These are phyloP conservation scores for Heliconius hermathena DNA, from an alignment of 1,140 invertebrate species.

Conservation along the genomic window DNA sequence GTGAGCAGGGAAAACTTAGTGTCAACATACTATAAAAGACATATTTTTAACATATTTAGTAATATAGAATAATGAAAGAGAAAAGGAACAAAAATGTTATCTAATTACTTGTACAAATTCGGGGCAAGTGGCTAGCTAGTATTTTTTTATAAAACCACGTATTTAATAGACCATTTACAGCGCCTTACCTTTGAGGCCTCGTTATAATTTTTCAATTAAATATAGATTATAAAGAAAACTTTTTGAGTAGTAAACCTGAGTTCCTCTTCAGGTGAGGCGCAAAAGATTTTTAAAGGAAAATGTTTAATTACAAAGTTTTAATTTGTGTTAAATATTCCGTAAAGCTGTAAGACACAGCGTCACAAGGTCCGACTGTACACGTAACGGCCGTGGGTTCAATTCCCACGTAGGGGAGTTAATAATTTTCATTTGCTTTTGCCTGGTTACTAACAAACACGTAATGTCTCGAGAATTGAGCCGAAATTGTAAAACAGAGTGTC, in stretches of 20 bases:
- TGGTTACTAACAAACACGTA: too few relatives aligned
- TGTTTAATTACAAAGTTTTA: constrained; percentile 22
- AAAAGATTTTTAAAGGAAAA: background rate
- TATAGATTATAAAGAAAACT: constrained; percentile 14
- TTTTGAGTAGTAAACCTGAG: background rate
- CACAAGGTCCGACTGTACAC: too few relatives aligned
- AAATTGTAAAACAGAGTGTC: too few relatives aligned
- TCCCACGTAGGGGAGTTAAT: too few relatives aligned
- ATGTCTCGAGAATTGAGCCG: too few relatives aligned
- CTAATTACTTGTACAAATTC: background rate
- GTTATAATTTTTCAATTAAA: constrained; percentile 7
- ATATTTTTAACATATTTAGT: too few relatives aligned
- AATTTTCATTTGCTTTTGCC: too few relatives aligned
- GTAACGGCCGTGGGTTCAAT: too few relatives aligned
- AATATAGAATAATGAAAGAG: too few relatives aligned
- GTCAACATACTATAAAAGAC: too few relatives aligned
- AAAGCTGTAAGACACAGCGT: too few relatives aligned
- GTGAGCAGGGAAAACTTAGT: too few relatives aligned
- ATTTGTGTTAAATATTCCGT: constrained; percentile 12
- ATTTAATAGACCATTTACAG: background rate
- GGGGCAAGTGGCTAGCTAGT: background rate
- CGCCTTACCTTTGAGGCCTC: background rate
- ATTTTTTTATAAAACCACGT: background rate
- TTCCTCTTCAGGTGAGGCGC: background rate
- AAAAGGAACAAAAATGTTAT: background rate